phyloP scores from a whole-genome alignment of 2,113 vertebrate genomes.

The Eira barbara region DNA sequence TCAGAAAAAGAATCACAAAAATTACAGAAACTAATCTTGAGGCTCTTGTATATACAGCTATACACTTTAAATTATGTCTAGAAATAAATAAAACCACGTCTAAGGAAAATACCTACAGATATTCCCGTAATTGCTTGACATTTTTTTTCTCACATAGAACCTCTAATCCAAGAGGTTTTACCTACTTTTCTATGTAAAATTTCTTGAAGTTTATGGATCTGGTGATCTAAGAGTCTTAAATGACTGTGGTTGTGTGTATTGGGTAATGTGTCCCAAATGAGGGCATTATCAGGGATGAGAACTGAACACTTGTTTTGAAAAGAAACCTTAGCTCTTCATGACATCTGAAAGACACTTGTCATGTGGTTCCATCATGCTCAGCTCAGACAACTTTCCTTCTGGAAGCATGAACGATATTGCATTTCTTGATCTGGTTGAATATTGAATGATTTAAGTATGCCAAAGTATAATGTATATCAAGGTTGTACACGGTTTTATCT shows the following conservation, averaged over 20 bases:
- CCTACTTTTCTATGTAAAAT: background rate
- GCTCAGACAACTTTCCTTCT: background rate
- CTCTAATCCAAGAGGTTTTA: background rate
- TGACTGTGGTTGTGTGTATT: background rate
- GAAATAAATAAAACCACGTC: background rate
- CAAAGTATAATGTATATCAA: background rate
- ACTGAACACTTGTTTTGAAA: background rate
- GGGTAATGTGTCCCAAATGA: background rate
- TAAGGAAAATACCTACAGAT: background rate
- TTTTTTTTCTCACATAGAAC: background rate
- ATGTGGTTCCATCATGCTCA: background rate
- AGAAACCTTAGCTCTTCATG: background rate
- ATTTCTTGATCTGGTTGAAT: background rate
- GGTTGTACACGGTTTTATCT: background rate
- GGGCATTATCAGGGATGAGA: background rate
- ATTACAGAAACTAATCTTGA: background rate
- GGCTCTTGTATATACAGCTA: background rate
- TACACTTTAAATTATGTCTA: background rate
- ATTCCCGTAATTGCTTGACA: background rate
- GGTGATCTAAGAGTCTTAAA: background rate
- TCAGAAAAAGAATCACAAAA: background rate
- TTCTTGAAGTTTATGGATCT: background rate
- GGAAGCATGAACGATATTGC: background rate
- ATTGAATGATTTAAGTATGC: background rate
- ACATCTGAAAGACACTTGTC: background rate